Base-by-base conservation (phyloP, 2,888 invertebrate genomes). In the Sinohyriopsis cumingii region DNA sequence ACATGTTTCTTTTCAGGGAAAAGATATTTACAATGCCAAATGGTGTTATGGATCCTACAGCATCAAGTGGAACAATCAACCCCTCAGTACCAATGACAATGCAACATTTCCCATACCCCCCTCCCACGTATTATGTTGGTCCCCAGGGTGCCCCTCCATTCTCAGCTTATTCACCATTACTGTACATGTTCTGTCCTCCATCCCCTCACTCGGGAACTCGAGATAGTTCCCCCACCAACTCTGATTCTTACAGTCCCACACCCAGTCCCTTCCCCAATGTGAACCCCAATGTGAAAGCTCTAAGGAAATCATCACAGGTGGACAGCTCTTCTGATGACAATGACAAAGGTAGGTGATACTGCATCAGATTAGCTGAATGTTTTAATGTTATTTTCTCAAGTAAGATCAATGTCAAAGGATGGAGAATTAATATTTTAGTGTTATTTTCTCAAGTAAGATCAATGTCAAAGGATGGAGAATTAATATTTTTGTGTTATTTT, bases 291-390 rank as follows among this genome's bases (percentile, higher is more conserved):
- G 61, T 61, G 45, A 61, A 68, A 59, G 59, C 54, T 55, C 72
- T 64, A 28, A 62, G 69, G 55, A 63, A 59, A n/a, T 24, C 55
- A n/a, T 24, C 55, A 3, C 65, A 53, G 15, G 59, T 73, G 3
- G 83, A 83, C 60, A 81, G 81, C 61, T 82, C 82, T 12, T 84
- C 84, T 45, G 83, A 82, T 65, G 83, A 84, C 53, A 81, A 75
- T 71, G 81, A 82, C 45, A 76, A 77, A 77, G 81, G 83, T 80
- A 75, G 28, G 62, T 59, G 59, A 57, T 33, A 15, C 22, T 57
- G 28, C 7, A 53, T 12, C 53, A 63, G 20, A 12, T 55, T 19
- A n/a, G 4, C 59, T 22, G 15, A 45, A 45, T 45, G 45, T 12
- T 45, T 15, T 3, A 45, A 15, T 45, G 15, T 45, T 15, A 3